Percentiles rank a stretch among this genome's conserved stretches.
Conservation (phyloP, 2,888 invertebrate species). For the Sesia apiformis region DNA sequence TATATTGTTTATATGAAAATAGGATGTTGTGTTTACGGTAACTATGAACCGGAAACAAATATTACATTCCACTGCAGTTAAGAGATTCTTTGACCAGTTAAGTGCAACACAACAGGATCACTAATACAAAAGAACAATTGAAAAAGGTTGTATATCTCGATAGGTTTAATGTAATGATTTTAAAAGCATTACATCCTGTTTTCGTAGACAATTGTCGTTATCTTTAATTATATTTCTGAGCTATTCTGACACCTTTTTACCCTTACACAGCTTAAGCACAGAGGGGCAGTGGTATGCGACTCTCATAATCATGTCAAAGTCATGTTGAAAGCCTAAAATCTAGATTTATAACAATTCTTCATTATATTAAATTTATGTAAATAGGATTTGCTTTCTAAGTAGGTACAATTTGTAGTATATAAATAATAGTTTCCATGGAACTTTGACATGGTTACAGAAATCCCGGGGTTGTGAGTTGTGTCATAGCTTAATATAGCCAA, state of each 20-base stretch:
- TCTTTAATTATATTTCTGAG: conserved; percentile 24
- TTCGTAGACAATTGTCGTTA: background rate
- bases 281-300: conserved; percentile 65
- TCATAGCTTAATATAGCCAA: conserved; percentile 34
- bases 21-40: conserved; percentile 9
- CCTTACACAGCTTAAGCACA: conserved; percentile 57
- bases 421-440: conserved; percentile 16
- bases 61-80: conserved; percentile 1
- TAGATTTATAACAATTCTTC: conserved; percentile 19
- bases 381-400: conserved; percentile 32
- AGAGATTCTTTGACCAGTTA: no score
- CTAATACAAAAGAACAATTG: no score
- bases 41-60: background rate
- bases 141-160: no score
- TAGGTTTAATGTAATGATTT: no score
- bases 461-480: conserved; percentile 64
- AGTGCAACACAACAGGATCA: no score
- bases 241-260: conserved; percentile 48
- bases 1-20: conserved; percentile 7
- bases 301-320: conserved; percentile 60
- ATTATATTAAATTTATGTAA: conserved; percentile 41
- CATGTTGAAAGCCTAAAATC: conserved; percentile 1
- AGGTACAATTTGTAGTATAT: conserved; percentile 18
- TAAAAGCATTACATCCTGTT: no score
- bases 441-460: conserved; percentile 62